Conservation (phyloP, 2,113 vertebrate genomes). For the Geothlypis trichas region DNA sequence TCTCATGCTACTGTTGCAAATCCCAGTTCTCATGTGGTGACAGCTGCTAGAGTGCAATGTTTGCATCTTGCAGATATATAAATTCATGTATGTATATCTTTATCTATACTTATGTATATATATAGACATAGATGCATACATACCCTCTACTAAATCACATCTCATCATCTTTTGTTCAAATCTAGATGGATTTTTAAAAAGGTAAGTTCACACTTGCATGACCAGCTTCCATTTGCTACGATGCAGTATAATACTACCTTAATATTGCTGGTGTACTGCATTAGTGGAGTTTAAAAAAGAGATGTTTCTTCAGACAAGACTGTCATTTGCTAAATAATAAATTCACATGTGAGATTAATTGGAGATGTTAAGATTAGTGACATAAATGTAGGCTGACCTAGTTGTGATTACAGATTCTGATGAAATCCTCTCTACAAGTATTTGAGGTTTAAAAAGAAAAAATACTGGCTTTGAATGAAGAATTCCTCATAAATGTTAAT, state of each 20-base stretch:
- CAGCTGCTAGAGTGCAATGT: background rate
- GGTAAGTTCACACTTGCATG: background rate
- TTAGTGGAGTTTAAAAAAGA: background rate
- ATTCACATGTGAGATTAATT: background rate
- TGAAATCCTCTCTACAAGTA: background rate
- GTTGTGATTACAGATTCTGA: background rate
- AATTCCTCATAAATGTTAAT: background rate
- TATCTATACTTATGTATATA: background rate
- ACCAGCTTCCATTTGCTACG: background rate
- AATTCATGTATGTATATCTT: background rate
- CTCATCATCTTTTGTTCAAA: background rate
- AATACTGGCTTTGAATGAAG: background rate
- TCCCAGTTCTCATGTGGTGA: background rate
- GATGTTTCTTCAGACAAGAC: background rate
- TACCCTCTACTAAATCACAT: background rate
- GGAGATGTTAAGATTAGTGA: background rate
- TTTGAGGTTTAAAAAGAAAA: background rate
- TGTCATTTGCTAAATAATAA: background rate
- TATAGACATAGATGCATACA: rapidly evolving
- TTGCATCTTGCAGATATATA: background rate
- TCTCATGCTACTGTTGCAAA: background rate
- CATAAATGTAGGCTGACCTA: background rate
- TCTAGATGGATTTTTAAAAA: background rate
- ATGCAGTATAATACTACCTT: background rate
- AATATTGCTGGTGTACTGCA: background rate